Percentiles rank a stretch among this genome's conserved stretches.
These are phyloP conservation scores for Limulus polyphemus DNA, from an alignment of 2,888 invertebrate species.

Conservation along the genomic window DNA sequence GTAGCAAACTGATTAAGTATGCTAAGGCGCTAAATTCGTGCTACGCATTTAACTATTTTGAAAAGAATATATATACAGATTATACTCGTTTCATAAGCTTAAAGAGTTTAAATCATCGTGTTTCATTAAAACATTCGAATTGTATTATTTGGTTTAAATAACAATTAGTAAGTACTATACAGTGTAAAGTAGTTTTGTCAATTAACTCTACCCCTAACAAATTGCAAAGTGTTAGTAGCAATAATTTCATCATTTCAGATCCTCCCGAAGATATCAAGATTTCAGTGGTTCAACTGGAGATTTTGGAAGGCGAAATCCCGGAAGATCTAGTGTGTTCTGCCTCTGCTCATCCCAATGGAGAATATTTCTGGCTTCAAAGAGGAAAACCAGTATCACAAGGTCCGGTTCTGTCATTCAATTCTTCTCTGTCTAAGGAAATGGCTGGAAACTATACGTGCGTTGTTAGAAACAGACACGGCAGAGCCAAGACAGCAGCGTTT, in stretches of 20 bases:
- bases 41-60: too few relatives aligned
- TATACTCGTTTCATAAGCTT: too few relatives aligned
- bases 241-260: slow-evolving; percentile 41
- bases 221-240: not conserved
- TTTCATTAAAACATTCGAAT: not conserved
- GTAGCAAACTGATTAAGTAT: too few relatives aligned
- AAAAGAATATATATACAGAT: too few relatives aligned
- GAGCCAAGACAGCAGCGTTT: slow-evolving; percentile 50
- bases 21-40: too few relatives aligned
- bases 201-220: not conserved
- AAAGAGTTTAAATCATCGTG: too few relatives aligned
- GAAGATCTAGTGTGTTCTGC: slow-evolving; percentile 23
- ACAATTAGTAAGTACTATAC: not conserved
- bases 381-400: slow-evolving; percentile 41
- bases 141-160: not conserved
- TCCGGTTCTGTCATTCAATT: slow-evolving; percentile 47
- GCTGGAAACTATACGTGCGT: slow-evolving; percentile 62
- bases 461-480: slow-evolving; percentile 56
- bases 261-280: slow-evolving; percentile 73
- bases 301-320: slow-evolving; percentile 30
- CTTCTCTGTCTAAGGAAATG: slow-evolving; percentile 53
- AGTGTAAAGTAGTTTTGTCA: not conserved
- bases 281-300: slow-evolving; percentile 38
- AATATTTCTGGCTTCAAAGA: slow-evolving; percentile 58
- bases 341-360: slow-evolving; percentile 43